Conservation (phyloP, 2,888 invertebrate species). For the Sclerodermus sp. region DNA sequence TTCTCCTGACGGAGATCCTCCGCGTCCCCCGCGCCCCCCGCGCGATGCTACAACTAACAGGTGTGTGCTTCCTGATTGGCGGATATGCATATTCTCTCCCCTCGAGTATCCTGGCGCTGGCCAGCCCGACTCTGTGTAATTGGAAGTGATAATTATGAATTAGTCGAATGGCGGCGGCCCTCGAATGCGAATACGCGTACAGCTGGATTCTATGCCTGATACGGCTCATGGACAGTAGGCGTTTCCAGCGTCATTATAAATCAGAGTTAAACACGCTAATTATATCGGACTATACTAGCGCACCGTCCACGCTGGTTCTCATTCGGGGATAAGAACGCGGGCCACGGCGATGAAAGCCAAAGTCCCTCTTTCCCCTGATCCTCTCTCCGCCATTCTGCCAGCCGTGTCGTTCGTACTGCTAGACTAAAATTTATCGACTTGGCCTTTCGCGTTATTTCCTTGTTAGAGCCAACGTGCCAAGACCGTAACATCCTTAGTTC, state of each 20-base stretch:
- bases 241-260: constrained; percentile 51
- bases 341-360: no score
- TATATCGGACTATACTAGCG: constrained; percentile 37
- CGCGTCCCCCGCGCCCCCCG: no score
- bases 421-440: no score
- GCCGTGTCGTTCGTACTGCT: no score
- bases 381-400: no score
- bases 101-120: constrained; percentile 7
- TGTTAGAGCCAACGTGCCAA: no score
- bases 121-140: constrained; percentile 10
- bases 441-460: no score
- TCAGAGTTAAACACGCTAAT: constrained; percentile 53
- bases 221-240: constrained; percentile 43
- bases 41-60: constrained; percentile 10
- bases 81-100: constrained; percentile 6
- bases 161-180: constrained; percentile 15
- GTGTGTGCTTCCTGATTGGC: constrained; percentile 13
- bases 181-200: constrained; percentile 8
- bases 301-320: not conserved
- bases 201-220: constrained; percentile 24
- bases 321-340: no score
- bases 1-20: no score
- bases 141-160: constrained; percentile 25
- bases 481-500: no score
- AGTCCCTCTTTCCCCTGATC: no score